Percentiles rank a stretch among this genome's conserved stretches.
phyloP scores from a whole-genome alignment of 2,113 vertebrate genomes.

The Perca schrenkii region DNA sequence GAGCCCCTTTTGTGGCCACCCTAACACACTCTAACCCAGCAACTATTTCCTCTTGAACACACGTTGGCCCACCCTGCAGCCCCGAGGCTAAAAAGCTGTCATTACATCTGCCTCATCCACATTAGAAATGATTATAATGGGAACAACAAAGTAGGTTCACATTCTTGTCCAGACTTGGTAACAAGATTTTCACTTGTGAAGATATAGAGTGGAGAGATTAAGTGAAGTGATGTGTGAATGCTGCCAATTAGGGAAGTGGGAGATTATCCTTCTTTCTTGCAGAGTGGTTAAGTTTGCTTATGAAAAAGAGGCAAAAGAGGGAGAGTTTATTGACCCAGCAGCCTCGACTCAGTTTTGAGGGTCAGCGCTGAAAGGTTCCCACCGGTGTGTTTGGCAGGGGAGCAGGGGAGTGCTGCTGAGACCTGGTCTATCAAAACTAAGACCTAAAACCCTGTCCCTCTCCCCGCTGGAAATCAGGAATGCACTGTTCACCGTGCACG shows the following conservation, averaged over 20 bases:
- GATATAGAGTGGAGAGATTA: constrained; percentile 27
- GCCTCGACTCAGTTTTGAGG: constrained; percentile 26
- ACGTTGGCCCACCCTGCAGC: not conserved
- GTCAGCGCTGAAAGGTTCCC: constrained; percentile 45
- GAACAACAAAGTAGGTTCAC: not conserved
- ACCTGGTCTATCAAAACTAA: constrained; percentile 38
- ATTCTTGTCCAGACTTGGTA: constrained; percentile 23
- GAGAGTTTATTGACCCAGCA: constrained; percentile 42
- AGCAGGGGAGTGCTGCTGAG: constrained; percentile 27
- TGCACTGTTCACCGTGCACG: constrained; percentile 1
- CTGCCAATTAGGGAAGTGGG: constrained; percentile 12
- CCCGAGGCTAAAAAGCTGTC: not conserved
- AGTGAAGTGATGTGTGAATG: constrained; percentile 20
- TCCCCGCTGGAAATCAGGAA: constrained; percentile 51
- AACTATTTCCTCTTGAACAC: not conserved
- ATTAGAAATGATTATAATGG: constrained; percentile 14
- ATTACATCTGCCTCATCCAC: not conserved
- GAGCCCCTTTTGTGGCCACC: not conserved
- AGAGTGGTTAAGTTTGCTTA: not conserved
- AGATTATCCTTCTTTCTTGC: constrained; percentile 14
- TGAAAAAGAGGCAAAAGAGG: constrained; percentile 17
- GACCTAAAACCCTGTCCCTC: constrained; percentile 20
- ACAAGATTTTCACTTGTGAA: constrained; percentile 28
- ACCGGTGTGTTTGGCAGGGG: constrained; percentile 34
- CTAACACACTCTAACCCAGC: too few species aligned